A percentile compares a stretch with the other conserved stretches of the same genome.
phyloP scores from a whole-genome alignment of 2,113 vertebrate genomes.

The Sinosuthora webbiana region DNA sequence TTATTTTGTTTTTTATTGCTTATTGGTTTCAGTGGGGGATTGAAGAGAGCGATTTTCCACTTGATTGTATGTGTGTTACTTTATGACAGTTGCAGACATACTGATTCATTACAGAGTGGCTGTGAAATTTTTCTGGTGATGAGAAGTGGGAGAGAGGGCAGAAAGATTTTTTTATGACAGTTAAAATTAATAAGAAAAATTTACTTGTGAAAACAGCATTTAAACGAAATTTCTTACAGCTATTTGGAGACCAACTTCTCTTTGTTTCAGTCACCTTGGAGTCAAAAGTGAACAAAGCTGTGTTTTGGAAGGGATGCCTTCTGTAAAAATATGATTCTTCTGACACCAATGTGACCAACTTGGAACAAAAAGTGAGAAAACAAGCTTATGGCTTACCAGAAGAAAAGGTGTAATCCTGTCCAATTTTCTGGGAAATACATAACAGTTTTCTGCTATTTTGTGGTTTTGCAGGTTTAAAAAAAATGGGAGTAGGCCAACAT shows the following conservation, averaged over 20 bases:
- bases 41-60: neutral
- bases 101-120: neutral
- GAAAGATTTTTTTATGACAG: neutral
- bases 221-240: neutral
- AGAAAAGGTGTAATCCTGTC: neutral
- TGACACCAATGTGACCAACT: neutral
- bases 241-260: neutral
- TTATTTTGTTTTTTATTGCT: neutral
- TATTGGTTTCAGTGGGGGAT: neutral
- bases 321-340: neutral
- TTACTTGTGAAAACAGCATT: neutral
- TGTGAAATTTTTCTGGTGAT: neutral
- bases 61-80: neutral
- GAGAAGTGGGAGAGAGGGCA: constrained; percentile 4
- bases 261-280: neutral
- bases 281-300: neutral
- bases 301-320: neutral
- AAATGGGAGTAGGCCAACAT: neutral
- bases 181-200: constrained; percentile 15
- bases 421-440: neutral
- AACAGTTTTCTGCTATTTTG: neutral
- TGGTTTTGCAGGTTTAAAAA: neutral
- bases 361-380: neutral
- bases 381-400: neutral
- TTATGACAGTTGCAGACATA: neutral